Percentiles rank a stretch among this genome's conserved stretches.
These are phyloP conservation scores for Pluvialis apricaria DNA, from an alignment of 2,113 vertebrate genomes.

Conservation along the genomic window DNA sequence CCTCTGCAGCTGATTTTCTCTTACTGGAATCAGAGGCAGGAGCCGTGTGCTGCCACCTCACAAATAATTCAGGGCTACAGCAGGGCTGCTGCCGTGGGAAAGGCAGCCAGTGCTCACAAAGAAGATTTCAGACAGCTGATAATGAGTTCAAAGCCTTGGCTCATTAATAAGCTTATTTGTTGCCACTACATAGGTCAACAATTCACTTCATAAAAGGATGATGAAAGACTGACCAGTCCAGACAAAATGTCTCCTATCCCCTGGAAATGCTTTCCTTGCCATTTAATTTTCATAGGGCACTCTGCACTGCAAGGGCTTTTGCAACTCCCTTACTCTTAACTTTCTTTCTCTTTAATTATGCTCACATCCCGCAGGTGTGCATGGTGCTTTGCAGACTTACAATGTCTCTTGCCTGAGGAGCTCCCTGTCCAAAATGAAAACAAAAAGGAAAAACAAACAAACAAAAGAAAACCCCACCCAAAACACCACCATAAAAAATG, in stretches of 20 bases:
- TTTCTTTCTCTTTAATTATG: conserved; percentile 51
- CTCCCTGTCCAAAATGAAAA: background rate
- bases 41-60: background rate
- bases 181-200: conserved; percentile 31
- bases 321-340: conserved; percentile 38
- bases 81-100: background rate
- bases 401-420: background rate
- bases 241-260: conserved; percentile 38
- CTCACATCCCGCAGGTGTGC: background rate
- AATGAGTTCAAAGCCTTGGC: conserved; percentile 38
- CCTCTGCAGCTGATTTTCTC: background rate
- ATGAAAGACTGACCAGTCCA: conserved; percentile 52
- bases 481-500: no score
- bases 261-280: background rate
- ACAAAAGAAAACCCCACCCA: no score
- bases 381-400: background rate
- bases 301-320: background rate
- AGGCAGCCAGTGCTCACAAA: conserved; percentile 19
- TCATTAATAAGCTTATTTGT: conserved; percentile 27
- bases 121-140: conserved; percentile 53
- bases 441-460: background rate
- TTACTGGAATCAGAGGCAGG: background rate
- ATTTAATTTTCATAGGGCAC: background rate
- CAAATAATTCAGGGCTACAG: background rate
- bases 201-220: conserved; percentile 37